These are phyloP conservation scores for Agonum fuliginosum DNA, from an alignment of 2,888 invertebrate species.

Conservation along the genomic window DNA sequence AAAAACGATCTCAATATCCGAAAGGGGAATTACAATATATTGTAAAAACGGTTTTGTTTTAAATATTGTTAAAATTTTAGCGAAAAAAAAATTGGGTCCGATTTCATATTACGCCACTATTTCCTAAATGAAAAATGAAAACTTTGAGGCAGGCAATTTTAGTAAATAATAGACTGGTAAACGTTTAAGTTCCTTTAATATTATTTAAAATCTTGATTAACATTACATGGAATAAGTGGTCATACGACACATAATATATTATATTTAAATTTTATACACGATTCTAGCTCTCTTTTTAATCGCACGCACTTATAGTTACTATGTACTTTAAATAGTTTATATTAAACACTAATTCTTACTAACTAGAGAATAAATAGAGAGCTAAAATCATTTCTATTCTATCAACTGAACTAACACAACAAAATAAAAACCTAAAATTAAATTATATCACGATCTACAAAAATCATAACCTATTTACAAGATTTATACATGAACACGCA, in stretches of 20 bases:
- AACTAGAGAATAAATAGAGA: slow-evolving; percentile 54
- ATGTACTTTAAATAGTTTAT: slow-evolving; percentile 56
- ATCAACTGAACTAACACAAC: slow-evolving; percentile 57
- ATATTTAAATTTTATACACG: slow-evolving; percentile 58
- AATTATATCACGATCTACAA: slow-evolving; percentile 60
- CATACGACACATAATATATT: slow-evolving; percentile 60
- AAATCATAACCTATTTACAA: slow-evolving; percentile 59
- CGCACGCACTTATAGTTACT: slow-evolving; percentile 42
- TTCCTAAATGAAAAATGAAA: neutral
- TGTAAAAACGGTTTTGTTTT: no score
- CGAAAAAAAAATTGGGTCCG: neutral
- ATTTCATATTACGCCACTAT: neutral
- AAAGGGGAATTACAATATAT: no score
- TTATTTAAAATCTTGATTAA: slow-evolving; percentile 58
- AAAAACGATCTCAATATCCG: no score
- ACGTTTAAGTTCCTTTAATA: slow-evolving; percentile 59
- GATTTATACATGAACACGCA: slow-evolving; percentile 59
- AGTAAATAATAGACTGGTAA: slow-evolving; percentile 56
- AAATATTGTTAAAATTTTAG: no score
- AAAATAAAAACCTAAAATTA: slow-evolving; percentile 59
- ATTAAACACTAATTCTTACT: slow-evolving; percentile 52
- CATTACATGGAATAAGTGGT: slow-evolving; percentile 60
- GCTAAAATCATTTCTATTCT: slow-evolving; percentile 50
- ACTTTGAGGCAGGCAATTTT: slow-evolving; percentile 39
- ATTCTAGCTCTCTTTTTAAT: slow-evolving; percentile 55